A percentile compares a stretch with the other conserved stretches of the same genome.
Evolutionary conservation across 2,113 vertebrate genomes (phyloP).

Genomic region (Thermophis baileyi): DNA sequence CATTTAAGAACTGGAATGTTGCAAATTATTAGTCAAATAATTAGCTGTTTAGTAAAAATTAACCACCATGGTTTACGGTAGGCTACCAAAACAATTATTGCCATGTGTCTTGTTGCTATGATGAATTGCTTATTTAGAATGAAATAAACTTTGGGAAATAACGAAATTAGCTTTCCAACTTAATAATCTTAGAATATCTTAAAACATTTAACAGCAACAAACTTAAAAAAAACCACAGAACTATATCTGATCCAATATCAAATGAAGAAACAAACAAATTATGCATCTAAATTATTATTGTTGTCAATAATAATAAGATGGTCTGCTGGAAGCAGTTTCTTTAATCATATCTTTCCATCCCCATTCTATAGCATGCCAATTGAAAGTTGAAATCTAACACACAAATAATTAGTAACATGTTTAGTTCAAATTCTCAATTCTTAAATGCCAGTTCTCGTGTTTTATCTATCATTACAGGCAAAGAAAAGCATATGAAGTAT

Average conservation of each 20-base stretch:
- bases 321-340: neutral
- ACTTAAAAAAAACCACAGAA: neutral
- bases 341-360: neutral
- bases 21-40: neutral
- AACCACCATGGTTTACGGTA: neutral
- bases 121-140: neutral
- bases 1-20: neutral
- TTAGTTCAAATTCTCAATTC: neutral
- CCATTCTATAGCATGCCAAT: neutral
- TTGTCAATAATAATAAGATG: neutral
- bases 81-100: neutral
- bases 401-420: neutral
- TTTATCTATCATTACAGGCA: neutral
- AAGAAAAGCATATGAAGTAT: neutral
- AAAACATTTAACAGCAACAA: neutral
- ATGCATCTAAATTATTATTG: neutral
- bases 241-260: neutral
- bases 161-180: neutral
- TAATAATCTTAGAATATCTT: neutral
- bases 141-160: neutral
- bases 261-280: neutral
- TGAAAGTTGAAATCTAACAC: neutral
- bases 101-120: neutral
- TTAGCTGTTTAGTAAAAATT: neutral
- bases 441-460: neutral